These are phyloP conservation scores for Eubucco bourcierii DNA, from an alignment of 2,113 vertebrate species.

Conservation along the genomic window DNA sequence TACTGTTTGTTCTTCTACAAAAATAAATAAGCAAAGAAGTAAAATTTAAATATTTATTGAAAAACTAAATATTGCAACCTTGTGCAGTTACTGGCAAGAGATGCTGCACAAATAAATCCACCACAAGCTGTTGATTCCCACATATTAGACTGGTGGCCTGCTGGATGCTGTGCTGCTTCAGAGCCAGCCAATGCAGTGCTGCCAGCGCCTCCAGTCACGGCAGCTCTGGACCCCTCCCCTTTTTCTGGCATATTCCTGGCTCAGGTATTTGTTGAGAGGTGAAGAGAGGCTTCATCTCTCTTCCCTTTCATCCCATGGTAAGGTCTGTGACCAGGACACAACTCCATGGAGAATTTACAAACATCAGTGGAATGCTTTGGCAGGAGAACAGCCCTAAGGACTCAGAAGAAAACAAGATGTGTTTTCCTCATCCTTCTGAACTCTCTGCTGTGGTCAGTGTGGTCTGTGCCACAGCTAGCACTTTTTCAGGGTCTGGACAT, in stretches of 20 bases:
- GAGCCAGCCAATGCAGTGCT: rapidly evolving
- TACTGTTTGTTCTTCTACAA: conserved; percentile 63
- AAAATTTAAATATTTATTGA: conserved; percentile 69
- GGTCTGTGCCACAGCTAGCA: background rate
- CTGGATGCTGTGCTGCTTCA: background rate
- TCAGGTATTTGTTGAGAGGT: background rate
- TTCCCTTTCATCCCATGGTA: rapidly evolving
- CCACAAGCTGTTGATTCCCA: background rate
- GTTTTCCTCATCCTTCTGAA: background rate
- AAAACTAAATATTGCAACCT: conserved; percentile 63
- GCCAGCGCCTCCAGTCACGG: background rate
- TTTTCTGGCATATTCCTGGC: background rate
- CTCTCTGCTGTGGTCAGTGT: rapidly evolving
- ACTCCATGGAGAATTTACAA: background rate
- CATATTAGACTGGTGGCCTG: rapidly evolving
- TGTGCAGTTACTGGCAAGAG: conserved; percentile 33
- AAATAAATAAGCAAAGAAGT: conserved; percentile 70
- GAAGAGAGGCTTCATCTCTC: background rate
- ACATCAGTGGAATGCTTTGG: rapidly evolving
- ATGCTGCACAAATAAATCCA: background rate
- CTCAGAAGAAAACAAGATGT: background rate
- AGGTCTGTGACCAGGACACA: background rate
- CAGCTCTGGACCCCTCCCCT: background rate
- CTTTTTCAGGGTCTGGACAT: background rate
- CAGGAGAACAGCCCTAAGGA: background rate